phyloP scores from a whole-genome alignment of 2,888 invertebrate genomes.

The Drosophila paramelanica region DNA sequence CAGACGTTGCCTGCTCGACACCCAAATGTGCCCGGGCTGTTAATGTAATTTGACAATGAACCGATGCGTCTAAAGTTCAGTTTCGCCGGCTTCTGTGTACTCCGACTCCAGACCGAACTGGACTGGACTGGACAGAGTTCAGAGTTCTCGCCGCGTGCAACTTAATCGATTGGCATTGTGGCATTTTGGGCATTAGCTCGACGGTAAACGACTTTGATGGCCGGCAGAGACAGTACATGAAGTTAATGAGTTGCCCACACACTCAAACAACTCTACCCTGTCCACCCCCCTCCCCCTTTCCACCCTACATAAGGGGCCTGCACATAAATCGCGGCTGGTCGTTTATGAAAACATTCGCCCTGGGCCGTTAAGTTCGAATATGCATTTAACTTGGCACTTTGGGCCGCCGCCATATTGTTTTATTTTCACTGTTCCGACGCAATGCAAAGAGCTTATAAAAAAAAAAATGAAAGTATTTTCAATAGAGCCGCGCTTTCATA shows the following conservation, averaged over 20 bases:
- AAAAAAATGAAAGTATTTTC: constrained; percentile 33
- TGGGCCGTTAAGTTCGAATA: constrained; percentile 59
- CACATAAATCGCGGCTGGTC: constrained; percentile 61
- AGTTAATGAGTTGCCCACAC: constrained; percentile 65
- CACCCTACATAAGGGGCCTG: neutral
- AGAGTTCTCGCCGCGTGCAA: constrained; percentile 47
- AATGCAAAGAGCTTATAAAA: constrained; percentile 63
- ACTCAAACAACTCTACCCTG: neutral
- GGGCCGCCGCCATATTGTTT: constrained; percentile 41
- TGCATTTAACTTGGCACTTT: constrained; percentile 55
- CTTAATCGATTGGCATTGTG: constrained; percentile 75
- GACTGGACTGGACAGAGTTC: constrained; percentile 3
- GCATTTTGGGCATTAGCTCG: constrained; percentile 68
- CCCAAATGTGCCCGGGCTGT: constrained; percentile 44
- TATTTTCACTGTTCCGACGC: constrained; percentile 14
- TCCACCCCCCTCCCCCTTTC: too few species aligned
- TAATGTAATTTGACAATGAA: constrained; percentile 79
- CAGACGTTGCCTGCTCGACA: constrained; percentile 46
- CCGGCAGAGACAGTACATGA: constrained; percentile 39
- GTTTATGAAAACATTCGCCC: constrained; percentile 68
- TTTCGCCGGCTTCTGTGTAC: constrained; percentile 9
- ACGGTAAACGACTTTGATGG: constrained; percentile 78
- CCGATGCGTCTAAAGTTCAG: constrained; percentile 45
- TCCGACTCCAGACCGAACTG: neutral
- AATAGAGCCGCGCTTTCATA: constrained; percentile 58